Conservation (phyloP, 2,797 vertebrate genomes). For the Tapera naevia region DNA sequence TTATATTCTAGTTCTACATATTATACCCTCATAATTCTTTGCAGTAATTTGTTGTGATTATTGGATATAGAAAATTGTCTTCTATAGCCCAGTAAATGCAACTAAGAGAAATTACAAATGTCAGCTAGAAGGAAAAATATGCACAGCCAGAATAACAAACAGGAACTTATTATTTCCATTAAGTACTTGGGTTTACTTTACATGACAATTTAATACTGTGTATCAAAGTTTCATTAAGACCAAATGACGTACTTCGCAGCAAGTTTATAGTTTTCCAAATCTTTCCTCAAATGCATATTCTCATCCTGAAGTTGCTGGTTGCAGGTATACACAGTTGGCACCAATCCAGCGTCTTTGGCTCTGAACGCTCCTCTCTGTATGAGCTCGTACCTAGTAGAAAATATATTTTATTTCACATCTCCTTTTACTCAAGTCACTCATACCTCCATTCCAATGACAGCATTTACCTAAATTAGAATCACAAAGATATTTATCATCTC, state of each 20-base stretch:
- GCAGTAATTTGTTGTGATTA: neutral
- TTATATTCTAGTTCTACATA: neutral
- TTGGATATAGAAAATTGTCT: neutral
- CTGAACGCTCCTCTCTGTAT: conserved; percentile 76
- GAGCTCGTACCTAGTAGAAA: conserved; percentile 80
- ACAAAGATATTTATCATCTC: neutral
- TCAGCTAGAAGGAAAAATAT: neutral
- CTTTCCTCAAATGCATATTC: conserved; percentile 77
- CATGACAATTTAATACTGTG: neutral
- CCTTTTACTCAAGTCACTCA: neutral
- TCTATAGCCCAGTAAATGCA: neutral
- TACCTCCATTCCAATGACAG: neutral
- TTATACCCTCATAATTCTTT: neutral
- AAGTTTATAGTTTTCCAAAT: conserved; percentile 78
- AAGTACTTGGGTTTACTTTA: neutral
- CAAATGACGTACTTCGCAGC: conserved; percentile 72
- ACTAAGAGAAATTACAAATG: neutral
- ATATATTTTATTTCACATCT: neutral
- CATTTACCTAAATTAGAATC: neutral
- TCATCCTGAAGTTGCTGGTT: conserved; percentile 82
- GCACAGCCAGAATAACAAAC: neutral
- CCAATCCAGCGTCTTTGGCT: conserved; percentile 44
- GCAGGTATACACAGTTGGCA: conserved; percentile 79
- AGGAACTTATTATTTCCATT: neutral
- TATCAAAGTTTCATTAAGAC: neutral